A percentile compares a stretch with the other conserved stretches of the same genome.
Conservation (phyloP, 2,888 invertebrate genomes). For the Prosapia bicincta region DNA sequence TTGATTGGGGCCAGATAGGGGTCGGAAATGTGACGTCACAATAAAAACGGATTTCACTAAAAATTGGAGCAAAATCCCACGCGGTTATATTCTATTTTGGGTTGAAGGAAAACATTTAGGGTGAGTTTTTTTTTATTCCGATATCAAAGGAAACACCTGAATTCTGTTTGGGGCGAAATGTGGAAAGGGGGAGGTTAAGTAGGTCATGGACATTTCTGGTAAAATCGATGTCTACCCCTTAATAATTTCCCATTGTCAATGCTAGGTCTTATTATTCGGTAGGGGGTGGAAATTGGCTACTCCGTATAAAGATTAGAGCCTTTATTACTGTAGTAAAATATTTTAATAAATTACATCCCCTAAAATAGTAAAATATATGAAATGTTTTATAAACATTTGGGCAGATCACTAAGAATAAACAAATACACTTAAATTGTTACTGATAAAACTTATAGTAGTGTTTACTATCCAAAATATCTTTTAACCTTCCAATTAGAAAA, state of each 20-base stretch:
- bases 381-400: too few species aligned
- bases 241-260: background rate
- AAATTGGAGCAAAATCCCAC: slow-evolving; percentile 23
- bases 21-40: slow-evolving; percentile 12
- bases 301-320: too few species aligned
- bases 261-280: too few species aligned
- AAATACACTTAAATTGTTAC: too few species aligned
- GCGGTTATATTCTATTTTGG: background rate
- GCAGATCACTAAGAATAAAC: too few species aligned
- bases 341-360: too few species aligned
- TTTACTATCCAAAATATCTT: too few species aligned
- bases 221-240: background rate
- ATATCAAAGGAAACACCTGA: slow-evolving; percentile 24
- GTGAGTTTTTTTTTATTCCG: background rate
- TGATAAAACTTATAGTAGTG: too few species aligned
- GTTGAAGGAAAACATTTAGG: background rate
- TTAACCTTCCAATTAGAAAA: too few species aligned
- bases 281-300: too few species aligned
- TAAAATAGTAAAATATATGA: too few species aligned
- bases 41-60: slow-evolving; percentile 25
- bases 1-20: background rate
- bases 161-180: background rate
- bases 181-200: background rate
- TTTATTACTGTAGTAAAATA: too few species aligned
- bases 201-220: slow-evolving; percentile 17